phyloP scores from a whole-genome alignment of 2,888 invertebrate genomes.

The Cheilosia variabilis region DNA sequence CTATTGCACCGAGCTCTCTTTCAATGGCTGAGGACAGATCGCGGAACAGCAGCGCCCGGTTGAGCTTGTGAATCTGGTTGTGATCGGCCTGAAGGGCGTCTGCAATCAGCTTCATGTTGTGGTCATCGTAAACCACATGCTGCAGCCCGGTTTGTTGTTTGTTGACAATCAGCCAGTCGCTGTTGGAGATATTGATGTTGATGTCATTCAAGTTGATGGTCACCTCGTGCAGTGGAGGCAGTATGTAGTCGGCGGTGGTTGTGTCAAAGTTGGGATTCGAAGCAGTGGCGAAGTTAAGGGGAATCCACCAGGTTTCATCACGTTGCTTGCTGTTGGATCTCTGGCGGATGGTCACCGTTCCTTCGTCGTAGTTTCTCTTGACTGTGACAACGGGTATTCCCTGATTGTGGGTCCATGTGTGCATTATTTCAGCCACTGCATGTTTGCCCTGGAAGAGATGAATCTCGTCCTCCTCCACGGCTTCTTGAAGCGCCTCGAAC shows the following conservation, averaged over 20 bases:
- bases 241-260: constrained; percentile 80
- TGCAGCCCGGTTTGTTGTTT: constrained; percentile 84
- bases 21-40: constrained; percentile 88
- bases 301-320: constrained; percentile 81
- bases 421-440: constrained; percentile 85
- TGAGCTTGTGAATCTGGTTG: constrained; percentile 88
- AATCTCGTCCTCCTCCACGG: constrained; percentile 77
- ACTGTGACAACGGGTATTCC: constrained; percentile 86
- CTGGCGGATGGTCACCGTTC: constrained; percentile 85
- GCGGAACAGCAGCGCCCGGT: constrained; percentile 93
- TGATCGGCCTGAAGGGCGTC: constrained; percentile 86
- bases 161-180: constrained; percentile 82
- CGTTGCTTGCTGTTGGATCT: constrained; percentile 76
- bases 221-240: constrained; percentile 79
- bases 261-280: constrained; percentile 78
- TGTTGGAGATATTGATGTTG: constrained; percentile 76
- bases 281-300: constrained; percentile 81
- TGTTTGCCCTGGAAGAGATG: constrained; percentile 76
- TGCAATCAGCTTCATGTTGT: constrained; percentile 87
- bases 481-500: constrained; percentile 79
- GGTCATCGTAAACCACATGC: constrained; percentile 88
- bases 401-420: constrained; percentile 86
- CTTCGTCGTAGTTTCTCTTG: constrained; percentile 83
- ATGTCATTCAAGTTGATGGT: constrained; percentile 78
- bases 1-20: constrained; percentile 85